Evolutionary conservation across 1,140 invertebrate genomes (phyloP).

Genomic region (Plutomurus gul): DNA sequence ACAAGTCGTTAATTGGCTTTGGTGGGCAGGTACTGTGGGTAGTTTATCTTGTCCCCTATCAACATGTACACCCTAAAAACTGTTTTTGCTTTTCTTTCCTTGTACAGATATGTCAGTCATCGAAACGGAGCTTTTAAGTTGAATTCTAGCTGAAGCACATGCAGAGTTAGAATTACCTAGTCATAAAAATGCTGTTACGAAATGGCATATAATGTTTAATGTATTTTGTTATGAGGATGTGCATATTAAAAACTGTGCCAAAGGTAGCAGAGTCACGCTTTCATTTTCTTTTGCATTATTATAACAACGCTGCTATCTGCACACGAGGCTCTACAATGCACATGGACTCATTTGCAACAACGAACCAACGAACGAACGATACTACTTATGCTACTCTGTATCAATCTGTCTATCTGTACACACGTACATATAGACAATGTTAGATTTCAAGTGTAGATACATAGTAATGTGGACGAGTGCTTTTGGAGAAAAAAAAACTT

Average conservation of each 20-base stretch:
- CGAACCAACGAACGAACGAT: background rate
- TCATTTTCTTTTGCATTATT: too few species aligned
- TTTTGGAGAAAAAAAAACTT: background rate
- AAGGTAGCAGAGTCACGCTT: slow-evolving; percentile 3
- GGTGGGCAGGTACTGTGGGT: too few species aligned
- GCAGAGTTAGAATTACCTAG: too few species aligned
- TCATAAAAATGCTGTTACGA: too few species aligned
- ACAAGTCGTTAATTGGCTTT: slow-evolving; percentile 6
- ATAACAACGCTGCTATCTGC: too few species aligned
- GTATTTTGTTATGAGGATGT: background rate
- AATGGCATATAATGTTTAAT: background rate
- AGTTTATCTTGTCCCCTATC: slow-evolving; percentile 4
- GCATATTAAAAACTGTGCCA: slow-evolving; percentile 3
- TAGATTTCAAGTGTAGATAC: background rate
- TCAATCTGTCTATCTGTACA: too few species aligned
- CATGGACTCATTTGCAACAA: too few species aligned
- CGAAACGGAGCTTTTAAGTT: too few species aligned
- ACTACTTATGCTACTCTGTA: too few species aligned
- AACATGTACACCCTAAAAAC: background rate
- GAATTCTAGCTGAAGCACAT: too few species aligned
- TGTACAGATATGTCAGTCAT: background rate
- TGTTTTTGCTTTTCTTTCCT: background rate
- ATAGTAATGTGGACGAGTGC: background rate
- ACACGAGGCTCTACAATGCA: too few species aligned
- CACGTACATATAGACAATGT: background rate